Evolutionary conservation across 2,888 invertebrate genomes (phyloP), one percentile per base, ranked within the genome.

Genomic region (Sturmia bella): DNA sequence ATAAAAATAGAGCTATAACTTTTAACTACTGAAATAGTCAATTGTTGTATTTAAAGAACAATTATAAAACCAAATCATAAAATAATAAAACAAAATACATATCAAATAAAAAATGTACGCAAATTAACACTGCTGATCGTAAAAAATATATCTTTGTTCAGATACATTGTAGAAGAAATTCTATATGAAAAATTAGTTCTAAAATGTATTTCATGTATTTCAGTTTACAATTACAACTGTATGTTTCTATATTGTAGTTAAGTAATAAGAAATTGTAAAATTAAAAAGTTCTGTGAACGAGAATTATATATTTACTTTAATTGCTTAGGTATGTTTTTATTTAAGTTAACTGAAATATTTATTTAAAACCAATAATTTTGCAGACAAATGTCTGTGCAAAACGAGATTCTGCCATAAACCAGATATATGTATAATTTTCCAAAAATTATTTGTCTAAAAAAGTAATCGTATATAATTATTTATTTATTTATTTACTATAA

Each of bases 381-480:
- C 12, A 59, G 19, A 52, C 41, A 1, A 54, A 17, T 19, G 12
- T 15, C 12, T 19, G 45, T 43, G 68, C 21, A 57, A 69, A 56
- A 45, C 61, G 48, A 66, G 56, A 70, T 54, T 74, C 79, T 83
- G 79, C 79, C 75, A 79, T 79, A 66, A 45, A 70, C 54, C 27
- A 50, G 15, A 61, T 43, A 68, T 61, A 37, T 21, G 39, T 24
- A 15, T 48, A 45, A 12, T 56, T 32, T 5, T 27, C 6, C 6
- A 27, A 4, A 32, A 54, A 27, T 27, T 43, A 52, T 41, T 24
- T 12, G 24, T 41, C 15, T 11, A 6, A 61, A 41, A 15, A 50
- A n/a, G n/a, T n/a, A n/a, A n/a, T n/a, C n/a, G n/a, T 32, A 45
- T 54, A 43, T 19, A 41, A 57, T 76, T 52, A 69, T 32, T 61